Percentiles rank a stretch among this genome's conserved stretches.
phyloP scores from a whole-genome alignment of 2,797 vertebrate genomes.

The Anabacerthia variegaticeps region DNA sequence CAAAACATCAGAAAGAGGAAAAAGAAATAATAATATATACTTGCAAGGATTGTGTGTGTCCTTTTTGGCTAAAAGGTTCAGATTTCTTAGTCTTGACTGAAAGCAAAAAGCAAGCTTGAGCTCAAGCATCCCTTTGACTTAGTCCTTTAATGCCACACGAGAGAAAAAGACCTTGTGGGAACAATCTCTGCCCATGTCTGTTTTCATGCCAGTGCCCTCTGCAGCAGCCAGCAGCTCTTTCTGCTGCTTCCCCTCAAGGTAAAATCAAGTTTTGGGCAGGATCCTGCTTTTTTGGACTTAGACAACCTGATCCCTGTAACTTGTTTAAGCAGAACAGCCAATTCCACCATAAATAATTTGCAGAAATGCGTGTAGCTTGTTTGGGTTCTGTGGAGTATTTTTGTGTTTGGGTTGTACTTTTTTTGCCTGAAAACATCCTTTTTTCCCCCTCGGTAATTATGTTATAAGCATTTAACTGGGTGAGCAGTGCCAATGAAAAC shows the following conservation, averaged over 20 bases:
- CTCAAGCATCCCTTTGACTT: not conserved
- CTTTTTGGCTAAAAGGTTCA: not conserved
- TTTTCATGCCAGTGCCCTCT: not conserved
- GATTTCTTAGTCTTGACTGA: not conserved
- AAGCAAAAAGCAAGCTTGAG: not conserved
- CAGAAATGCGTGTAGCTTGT: not conserved
- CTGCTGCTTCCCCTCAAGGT: not conserved
- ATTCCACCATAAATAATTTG: not conserved
- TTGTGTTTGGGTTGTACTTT: not conserved
- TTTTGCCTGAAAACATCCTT: not conserved
- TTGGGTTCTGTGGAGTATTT: slow-evolving; percentile 17
- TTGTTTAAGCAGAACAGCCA: not conserved
- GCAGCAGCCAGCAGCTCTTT: not conserved
- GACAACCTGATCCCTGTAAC: not conserved
- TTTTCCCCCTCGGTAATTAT: not conserved
- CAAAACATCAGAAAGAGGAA: not conserved
- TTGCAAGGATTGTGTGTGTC: not conserved
- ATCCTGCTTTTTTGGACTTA: not conserved
- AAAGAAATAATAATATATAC: too few relatives aligned
- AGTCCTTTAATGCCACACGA: not conserved
- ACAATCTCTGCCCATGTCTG: not conserved
- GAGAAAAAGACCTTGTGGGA: not conserved
- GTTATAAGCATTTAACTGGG: slow-evolving; percentile 8
- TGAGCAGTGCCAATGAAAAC: slow-evolving; percentile 42
- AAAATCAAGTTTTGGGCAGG: not conserved